phyloP scores from a whole-genome alignment of 2,888 invertebrate species.

The Drosophila kokeensis region DNA sequence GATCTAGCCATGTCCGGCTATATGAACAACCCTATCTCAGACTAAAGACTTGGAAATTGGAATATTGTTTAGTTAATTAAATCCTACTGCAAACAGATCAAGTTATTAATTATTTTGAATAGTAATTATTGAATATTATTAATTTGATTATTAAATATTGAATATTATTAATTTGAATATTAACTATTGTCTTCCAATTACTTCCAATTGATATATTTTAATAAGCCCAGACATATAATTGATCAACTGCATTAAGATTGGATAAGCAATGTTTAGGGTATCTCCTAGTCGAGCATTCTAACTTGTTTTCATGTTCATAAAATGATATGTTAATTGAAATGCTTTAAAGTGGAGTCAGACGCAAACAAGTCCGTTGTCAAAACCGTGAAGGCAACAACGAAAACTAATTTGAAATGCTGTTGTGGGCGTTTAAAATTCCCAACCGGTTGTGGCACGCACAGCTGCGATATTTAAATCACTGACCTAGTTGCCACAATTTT shows the following conservation, averaged over 20 bases:
- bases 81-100: not conserved
- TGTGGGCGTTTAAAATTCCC: not conserved
- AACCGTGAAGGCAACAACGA: not conserved
- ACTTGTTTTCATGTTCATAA: not conserved
- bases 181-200: too few species aligned
- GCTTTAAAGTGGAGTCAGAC: not conserved
- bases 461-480: not conserved
- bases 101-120: too few species aligned
- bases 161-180: too few species aligned
- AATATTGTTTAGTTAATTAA: not conserved
- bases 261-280: not conserved
- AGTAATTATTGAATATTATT: too few species aligned
- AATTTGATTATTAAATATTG: too few species aligned
- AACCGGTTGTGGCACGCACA: not conserved
- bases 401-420: not conserved
- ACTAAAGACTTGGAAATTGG: not conserved
- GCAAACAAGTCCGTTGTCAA: not conserved
- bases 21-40: not conserved
- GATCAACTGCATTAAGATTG: too few species aligned
- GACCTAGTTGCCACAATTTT: not conserved
- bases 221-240: too few species aligned
- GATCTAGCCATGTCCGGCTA: not conserved
- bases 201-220: too few species aligned
- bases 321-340: not conserved
- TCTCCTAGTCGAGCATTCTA: not conserved